Percentiles rank a stretch among this genome's conserved stretches.
phyloP scores from a whole-genome alignment of 53 echinoderm and acorn worm genomes.

The Astropecten irregularis region DNA sequence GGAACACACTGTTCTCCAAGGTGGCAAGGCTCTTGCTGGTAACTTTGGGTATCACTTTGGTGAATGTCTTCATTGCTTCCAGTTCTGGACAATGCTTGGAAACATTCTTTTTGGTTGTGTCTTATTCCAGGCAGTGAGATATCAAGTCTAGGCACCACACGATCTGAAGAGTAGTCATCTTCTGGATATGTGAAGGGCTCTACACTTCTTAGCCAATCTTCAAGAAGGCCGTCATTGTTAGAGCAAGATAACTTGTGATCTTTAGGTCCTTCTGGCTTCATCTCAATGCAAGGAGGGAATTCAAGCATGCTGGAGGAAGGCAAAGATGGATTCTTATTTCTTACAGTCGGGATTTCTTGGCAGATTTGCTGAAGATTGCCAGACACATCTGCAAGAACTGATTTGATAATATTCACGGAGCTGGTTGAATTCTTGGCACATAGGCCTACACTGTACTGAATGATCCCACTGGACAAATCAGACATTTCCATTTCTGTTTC shows the following conservation, averaged over 20 bases:
- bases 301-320: background rate
- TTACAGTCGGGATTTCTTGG: too few species aligned
- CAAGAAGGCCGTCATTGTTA: background rate
- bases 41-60: background rate
- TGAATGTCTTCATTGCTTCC: background rate
- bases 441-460: too few species aligned
- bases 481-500: too few species aligned
- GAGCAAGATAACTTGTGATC: background rate
- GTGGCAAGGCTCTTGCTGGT: background rate
- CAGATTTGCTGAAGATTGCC: too few species aligned
- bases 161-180: constrained; percentile 6
- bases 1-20: constrained; percentile 40
- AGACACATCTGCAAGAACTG: too few species aligned
- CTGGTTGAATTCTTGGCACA: too few species aligned
- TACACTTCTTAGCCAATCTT: constrained; percentile 22
- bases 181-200: background rate
- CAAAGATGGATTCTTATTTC: background rate
- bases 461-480: too few species aligned
- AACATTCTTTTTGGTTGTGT: too few species aligned
- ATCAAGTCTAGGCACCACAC: constrained; percentile 33
- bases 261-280: background rate
- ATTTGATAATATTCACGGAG: too few species aligned
- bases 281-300: background rate
- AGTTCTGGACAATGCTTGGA: background rate
- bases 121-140: too few species aligned